phyloP scores from a whole-genome alignment of 2,113 vertebrate genomes.

The Scopus umbretta region DNA sequence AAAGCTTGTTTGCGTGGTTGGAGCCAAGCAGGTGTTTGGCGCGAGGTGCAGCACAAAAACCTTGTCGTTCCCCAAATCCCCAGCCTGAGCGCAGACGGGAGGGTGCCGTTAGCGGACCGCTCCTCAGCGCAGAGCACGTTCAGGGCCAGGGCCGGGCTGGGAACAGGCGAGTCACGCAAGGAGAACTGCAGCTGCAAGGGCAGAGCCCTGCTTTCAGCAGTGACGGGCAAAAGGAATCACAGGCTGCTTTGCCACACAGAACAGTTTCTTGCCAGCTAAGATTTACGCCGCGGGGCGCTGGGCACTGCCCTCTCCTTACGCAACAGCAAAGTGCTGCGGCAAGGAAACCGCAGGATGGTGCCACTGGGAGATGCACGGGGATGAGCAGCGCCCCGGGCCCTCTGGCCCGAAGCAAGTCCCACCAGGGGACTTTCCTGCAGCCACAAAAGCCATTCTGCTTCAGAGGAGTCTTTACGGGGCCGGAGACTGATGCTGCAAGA shows the following conservation, averaged over 20 bases:
- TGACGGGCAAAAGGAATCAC: neutral
- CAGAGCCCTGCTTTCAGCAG: neutral
- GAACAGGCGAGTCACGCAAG: neutral
- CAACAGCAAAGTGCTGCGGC: neutral
- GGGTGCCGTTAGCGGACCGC: too few relatives aligned
- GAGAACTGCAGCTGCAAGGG: neutral
- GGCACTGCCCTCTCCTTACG: neutral
- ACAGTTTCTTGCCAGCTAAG: too few relatives aligned
- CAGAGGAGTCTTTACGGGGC: neutral
- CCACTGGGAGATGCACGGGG: neutral
- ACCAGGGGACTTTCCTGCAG: too few relatives aligned
- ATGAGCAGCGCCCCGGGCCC: neutral
- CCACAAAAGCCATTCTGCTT: neutral
- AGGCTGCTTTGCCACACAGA: neutral
- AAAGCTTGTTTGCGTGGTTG: neutral
- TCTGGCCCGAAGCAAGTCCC: neutral
- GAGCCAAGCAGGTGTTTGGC: neutral
- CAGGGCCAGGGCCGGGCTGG: neutral
- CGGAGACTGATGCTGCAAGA: fast-evolving
- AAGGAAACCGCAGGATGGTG: neutral
- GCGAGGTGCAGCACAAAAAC: neutral
- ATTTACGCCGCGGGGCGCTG: fast-evolving
- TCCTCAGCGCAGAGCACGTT: too few relatives aligned
- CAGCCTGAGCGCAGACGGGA: fast-evolving
- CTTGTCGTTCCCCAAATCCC: fast-evolving